A percentile compares a stretch with the other conserved stretches of the same genome.
Conservation (phyloP, 2,888 invertebrate species). For the Ectobius pallidus region DNA sequence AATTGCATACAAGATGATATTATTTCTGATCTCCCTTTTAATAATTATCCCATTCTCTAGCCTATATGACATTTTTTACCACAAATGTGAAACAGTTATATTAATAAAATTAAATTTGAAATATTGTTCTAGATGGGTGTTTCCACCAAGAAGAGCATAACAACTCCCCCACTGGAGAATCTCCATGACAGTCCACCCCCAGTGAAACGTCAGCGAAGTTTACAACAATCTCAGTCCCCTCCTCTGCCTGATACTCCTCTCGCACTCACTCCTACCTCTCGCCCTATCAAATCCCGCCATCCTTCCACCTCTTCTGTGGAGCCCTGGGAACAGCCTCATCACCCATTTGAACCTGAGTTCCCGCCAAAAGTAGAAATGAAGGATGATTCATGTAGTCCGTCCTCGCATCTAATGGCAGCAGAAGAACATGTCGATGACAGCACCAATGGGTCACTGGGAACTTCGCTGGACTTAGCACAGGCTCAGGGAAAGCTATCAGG, state of each 20-base stretch:
- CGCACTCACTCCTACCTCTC: slow-evolving; percentile 40
- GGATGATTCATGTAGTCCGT: slow-evolving; percentile 33
- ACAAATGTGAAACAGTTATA: too few species aligned
- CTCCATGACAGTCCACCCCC: slow-evolving; percentile 36
- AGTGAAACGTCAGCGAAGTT: slow-evolving; percentile 40
- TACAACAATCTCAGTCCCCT: slow-evolving; percentile 39
- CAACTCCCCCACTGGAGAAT: neutral
- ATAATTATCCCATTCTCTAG: too few species aligned
- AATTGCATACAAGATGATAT: too few species aligned
- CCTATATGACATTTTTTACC: too few species aligned
- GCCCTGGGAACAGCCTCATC: slow-evolving; percentile 38
- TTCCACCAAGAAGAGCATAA: slow-evolving; percentile 21
- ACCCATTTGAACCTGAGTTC: slow-evolving; percentile 34
- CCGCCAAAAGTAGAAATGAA: slow-evolving; percentile 32
- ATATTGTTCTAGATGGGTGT: slow-evolving; percentile 33
- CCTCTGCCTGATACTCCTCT: slow-evolving; percentile 37
- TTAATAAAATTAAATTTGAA: too few species aligned
- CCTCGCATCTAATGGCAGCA: slow-evolving; percentile 27
- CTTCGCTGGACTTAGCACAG: slow-evolving; percentile 32
- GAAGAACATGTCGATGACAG: slow-evolving; percentile 40
- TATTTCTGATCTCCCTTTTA: too few species aligned
- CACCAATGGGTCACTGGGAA: slow-evolving; percentile 34
- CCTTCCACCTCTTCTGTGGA: slow-evolving; percentile 36
- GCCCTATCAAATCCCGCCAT: slow-evolving; percentile 25
- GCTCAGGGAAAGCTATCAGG: slow-evolving; percentile 29